A percentile compares a stretch with the other conserved stretches of the same genome.
Conservation (phyloP, 2,797 vertebrate species). For the Falco rusticolus region DNA sequence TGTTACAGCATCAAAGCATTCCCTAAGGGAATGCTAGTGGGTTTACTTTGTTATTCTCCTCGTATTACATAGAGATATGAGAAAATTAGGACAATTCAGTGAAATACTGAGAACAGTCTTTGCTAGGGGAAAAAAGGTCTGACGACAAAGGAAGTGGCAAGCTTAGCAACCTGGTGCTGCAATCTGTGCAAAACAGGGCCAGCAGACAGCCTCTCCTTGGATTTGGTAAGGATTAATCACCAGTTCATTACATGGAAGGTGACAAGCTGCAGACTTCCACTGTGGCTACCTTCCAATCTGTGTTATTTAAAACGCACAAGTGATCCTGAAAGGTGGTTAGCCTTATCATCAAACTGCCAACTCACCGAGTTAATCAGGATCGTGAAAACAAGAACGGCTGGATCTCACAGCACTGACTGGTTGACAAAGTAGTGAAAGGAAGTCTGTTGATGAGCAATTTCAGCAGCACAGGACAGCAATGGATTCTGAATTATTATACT, state of each 20-base stretch:
- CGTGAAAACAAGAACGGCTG: not conserved
- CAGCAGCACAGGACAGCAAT: not conserved
- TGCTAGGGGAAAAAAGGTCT: not conserved
- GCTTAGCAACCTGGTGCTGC: not conserved
- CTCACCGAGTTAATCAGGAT: not conserved
- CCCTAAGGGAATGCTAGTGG: not conserved
- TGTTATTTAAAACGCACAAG: not conserved
- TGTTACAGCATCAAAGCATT: slow-evolving; percentile 19
- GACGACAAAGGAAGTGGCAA: not conserved
- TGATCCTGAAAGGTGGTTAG: not conserved
- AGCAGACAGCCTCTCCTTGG: not conserved
- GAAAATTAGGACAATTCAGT: slow-evolving; percentile 25
- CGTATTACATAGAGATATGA: not conserved
- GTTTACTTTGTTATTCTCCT: not conserved
- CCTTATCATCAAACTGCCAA: slow-evolving; percentile 17
- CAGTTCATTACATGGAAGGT: not conserved
- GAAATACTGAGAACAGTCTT: not conserved
- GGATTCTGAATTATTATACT: not conserved
- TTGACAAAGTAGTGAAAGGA: not conserved
- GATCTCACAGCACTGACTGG: not conserved
- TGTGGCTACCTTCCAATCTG: not conserved
- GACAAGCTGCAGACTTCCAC: not conserved
- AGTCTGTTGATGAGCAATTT: not conserved
- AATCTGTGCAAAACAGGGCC: not conserved
- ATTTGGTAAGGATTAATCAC: not conserved